A percentile compares a stretch with the other conserved stretches of the same genome.
Conservation (phyloP, 1,140 invertebrate species). For the Rhyacophila brunnea region DNA sequence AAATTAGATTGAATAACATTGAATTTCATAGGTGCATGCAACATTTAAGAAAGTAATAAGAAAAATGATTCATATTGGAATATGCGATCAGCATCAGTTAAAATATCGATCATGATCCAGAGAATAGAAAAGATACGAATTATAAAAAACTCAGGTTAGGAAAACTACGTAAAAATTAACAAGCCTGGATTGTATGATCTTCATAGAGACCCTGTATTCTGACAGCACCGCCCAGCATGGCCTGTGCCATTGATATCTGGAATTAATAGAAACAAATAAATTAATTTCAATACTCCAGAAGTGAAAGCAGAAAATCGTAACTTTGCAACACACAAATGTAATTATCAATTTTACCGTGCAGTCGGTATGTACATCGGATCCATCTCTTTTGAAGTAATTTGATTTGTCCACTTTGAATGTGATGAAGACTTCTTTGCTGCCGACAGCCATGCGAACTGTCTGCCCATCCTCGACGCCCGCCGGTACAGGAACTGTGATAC, state of each 20-base stretch:
- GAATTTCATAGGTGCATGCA: too few species aligned
- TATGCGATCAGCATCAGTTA: too few species aligned
- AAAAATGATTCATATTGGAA: too few species aligned
- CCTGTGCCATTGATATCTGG: constrained; percentile 85
- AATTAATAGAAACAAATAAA: too few species aligned
- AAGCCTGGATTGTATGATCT: constrained; percentile 82
- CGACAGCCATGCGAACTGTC: constrained; percentile 90
- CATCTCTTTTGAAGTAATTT: constrained; percentile 88
- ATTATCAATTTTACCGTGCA: constrained; percentile 47
- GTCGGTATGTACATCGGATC: constrained; percentile 91
- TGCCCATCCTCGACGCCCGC: constrained; percentile 96
- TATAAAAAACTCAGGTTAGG: constrained; percentile 11
- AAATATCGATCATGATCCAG: too few species aligned
- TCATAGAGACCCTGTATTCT: constrained; percentile 93
- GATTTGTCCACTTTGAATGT: constrained; percentile 91
- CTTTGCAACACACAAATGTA: too few species aligned
- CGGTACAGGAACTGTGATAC: constrained; percentile 92
- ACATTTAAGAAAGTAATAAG: too few species aligned
- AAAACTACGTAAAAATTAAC: constrained; percentile 16
- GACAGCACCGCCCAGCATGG: constrained; percentile 89
- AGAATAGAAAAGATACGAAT: constrained; percentile 5
- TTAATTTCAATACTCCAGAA: too few species aligned
- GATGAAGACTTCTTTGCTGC: constrained; percentile 88
- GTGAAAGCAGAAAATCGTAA: too few species aligned
- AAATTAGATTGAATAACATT: too few species aligned